A percentile compares a stretch with the other conserved stretches of the same genome.
Conservation (phyloP, 1,140 invertebrate genomes). For the Caenorhabditis tropicalis region DNA sequence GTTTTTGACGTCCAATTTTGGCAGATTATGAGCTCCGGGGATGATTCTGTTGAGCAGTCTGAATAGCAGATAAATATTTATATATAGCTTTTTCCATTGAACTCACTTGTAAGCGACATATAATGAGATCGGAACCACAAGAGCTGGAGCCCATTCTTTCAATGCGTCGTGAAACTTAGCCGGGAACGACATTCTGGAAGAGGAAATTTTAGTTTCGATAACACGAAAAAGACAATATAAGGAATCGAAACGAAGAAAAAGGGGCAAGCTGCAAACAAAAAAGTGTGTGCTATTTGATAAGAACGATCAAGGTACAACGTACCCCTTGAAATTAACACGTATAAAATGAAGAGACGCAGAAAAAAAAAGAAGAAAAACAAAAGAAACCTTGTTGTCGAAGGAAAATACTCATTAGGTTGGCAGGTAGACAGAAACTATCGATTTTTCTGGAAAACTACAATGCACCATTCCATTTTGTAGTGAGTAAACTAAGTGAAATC, state of each 20-base stretch:
- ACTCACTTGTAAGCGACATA: constrained; percentile 31
- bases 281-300: constrained; percentile 14
- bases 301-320: background rate
- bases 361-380: background rate
- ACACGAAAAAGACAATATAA: background rate
- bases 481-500: too few species aligned
- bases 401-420: background rate
- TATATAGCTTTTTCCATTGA: too few species aligned
- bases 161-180: background rate
- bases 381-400: background rate
- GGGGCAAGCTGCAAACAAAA: background rate
- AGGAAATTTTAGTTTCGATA: background rate
- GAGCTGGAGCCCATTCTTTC: background rate
- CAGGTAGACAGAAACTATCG: background rate
- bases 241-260: background rate
- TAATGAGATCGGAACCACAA: background rate
- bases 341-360: background rate
- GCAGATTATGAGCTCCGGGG: constrained; percentile 55
- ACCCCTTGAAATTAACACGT: background rate
- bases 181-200: constrained; percentile 9
- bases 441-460: background rate
- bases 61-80: background rate
- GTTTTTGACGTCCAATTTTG: constrained; percentile 54
- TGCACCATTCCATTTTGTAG: too few species aligned
- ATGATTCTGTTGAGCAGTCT: constrained; percentile 48